A percentile compares a stretch with the other conserved stretches of the same genome.
Evolutionary conservation across 2,113 vertebrate species (phyloP).

Genomic region (Sula dactylatra): DNA sequence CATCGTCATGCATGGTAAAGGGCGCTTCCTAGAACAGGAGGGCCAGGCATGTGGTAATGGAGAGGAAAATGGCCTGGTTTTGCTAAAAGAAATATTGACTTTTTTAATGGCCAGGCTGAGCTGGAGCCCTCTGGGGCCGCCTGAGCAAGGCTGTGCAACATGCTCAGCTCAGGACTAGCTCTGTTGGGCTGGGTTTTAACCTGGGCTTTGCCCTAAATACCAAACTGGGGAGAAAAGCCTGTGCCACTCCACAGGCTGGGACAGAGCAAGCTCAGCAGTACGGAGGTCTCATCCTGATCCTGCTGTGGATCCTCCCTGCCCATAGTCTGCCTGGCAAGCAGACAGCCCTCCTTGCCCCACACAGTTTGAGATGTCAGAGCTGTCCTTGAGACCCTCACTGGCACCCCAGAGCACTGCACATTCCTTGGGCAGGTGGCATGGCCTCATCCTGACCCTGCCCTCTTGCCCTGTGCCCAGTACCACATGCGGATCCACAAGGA

Average conservation of each 20-base stretch:
- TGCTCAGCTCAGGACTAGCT: not conserved
- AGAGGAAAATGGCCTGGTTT: not conserved
- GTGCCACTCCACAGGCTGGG: not conserved
- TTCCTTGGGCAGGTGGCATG: not conserved
- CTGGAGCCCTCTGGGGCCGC: not conserved
- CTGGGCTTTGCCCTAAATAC: not conserved
- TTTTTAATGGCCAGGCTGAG: conserved; percentile 26
- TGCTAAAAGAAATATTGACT: conserved; percentile 26
- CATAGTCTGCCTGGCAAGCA: not conserved
- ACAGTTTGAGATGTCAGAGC: not conserved
- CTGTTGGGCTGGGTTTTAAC: not conserved
- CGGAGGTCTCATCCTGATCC: not conserved
- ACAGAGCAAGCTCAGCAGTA: not conserved
- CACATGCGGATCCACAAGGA: conserved; percentile 97
- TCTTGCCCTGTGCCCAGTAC: conserved; percentile 74
- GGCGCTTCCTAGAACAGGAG: not conserved
- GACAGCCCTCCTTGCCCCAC: not conserved
- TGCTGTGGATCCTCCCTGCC: not conserved
- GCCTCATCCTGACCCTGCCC: not conserved
- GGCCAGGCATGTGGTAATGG: not conserved
- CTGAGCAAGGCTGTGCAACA: not conserved
- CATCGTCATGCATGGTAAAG: not conserved
- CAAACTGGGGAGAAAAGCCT: not conserved
- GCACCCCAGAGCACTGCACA: not conserved
- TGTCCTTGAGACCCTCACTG: not conserved